These are phyloP conservation scores for Lepidurus couesii DNA, from an alignment of 1,140 invertebrate species.

Conservation along the genomic window DNA sequence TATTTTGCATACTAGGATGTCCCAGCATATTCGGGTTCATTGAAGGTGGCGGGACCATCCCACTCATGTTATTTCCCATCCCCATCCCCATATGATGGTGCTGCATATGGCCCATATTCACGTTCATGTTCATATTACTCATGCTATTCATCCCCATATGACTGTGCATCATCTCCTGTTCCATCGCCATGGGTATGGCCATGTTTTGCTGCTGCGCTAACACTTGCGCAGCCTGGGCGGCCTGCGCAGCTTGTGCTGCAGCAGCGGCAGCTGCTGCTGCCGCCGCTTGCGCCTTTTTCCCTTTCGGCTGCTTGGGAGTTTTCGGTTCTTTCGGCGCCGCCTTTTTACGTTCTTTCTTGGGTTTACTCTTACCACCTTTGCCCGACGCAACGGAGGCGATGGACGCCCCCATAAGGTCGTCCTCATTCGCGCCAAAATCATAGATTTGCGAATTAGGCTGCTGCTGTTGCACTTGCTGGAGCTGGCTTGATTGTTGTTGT, in stretches of 20 bases:
- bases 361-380: conserved; percentile 30
- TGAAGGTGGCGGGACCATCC: not conserved
- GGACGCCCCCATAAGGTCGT: not conserved
- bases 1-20: not conserved
- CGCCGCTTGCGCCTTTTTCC: conserved; percentile 48
- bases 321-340: conserved; percentile 52
- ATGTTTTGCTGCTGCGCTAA: not conserved
- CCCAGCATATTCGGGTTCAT: not conserved
- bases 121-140: not conserved
- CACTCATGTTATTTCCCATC: not conserved
- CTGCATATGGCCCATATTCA: not conserved
- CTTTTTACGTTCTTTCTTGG: conserved; percentile 37
- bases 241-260: conserved; percentile 6
- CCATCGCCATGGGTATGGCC: not conserved
- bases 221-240: not conserved
- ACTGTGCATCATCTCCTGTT: not conserved
- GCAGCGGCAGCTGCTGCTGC: conserved; percentile 25
- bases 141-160: conserved; percentile 5
- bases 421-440: conserved; percentile 25
- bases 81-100: not conserved
- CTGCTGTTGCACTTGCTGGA: conserved; percentile 23
- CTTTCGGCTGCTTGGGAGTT: conserved; percentile 45
- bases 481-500: not conserved
- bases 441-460: conserved; percentile 29
- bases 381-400: conserved; percentile 24